phyloP scores from a whole-genome alignment of 2,113 vertebrate genomes.

The Macaca mulatta region DNA sequence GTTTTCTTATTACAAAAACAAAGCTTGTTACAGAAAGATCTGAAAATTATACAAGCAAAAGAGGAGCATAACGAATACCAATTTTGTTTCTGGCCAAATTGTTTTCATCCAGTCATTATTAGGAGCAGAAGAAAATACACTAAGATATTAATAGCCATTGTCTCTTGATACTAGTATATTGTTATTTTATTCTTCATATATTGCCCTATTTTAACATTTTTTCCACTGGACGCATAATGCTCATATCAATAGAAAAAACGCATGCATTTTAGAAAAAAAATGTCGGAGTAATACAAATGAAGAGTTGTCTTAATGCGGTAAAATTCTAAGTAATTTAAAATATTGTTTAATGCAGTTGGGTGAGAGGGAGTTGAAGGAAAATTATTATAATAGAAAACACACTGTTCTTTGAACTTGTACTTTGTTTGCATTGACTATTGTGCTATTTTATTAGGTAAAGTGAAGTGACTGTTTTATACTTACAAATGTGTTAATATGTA shows the following conservation, averaged over 20 bases:
- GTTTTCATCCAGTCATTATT: slow-evolving; percentile 44
- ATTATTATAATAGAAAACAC: slow-evolving; percentile 30
- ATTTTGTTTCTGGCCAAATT: slow-evolving; percentile 43
- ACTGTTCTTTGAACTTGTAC: slow-evolving; percentile 47
- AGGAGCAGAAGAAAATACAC: slow-evolving; percentile 29
- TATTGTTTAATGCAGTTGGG: slow-evolving; percentile 37
- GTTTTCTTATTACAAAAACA: slow-evolving; percentile 23
- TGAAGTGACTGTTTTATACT: slow-evolving; percentile 59
- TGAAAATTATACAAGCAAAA: slow-evolving; percentile 12
- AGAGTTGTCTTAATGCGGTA: slow-evolving; percentile 16
- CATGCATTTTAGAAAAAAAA: not conserved
- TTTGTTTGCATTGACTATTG: slow-evolving; percentile 52
- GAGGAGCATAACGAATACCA: not conserved
- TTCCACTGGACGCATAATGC: not conserved
- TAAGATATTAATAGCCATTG: slow-evolving; percentile 7
- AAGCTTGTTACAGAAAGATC: slow-evolving; percentile 40
- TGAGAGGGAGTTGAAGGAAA: slow-evolving; percentile 9
- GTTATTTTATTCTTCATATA: slow-evolving; percentile 14
- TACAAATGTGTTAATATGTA: slow-evolving; percentile 52
- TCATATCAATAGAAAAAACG: not conserved
- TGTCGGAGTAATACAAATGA: slow-evolving; percentile 23
- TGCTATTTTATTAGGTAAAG: slow-evolving; percentile 51
- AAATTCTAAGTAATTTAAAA: slow-evolving; percentile 59
- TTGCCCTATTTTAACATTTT: slow-evolving; percentile 10
- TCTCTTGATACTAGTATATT: slow-evolving; percentile 3